phyloP scores from a whole-genome alignment of 30 jellyfish, hydroid and myxozoan genomes.

The Morbakka virulenta region DNA sequence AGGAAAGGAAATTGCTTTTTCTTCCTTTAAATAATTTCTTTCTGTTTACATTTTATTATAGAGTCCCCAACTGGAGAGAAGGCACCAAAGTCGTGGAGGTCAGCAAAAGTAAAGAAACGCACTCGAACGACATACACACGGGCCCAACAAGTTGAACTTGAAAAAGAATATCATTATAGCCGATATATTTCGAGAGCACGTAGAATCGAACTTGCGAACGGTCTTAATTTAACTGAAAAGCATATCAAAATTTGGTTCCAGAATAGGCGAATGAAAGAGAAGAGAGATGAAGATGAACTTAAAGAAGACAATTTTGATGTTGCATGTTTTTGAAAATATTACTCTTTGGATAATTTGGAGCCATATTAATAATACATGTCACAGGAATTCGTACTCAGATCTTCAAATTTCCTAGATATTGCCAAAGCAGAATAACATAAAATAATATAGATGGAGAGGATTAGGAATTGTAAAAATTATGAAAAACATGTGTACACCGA shows the following conservation, averaged over 20 bases:
- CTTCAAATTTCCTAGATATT: too few relatives aligned
- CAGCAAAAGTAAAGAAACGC: slow-evolving; percentile 84
- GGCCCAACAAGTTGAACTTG: slow-evolving; percentile 85
- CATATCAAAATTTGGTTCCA: slow-evolving; percentile 91
- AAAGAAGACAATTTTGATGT: too few relatives aligned
- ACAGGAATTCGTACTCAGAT: too few relatives aligned
- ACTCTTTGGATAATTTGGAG: too few relatives aligned
- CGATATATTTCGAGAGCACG: slow-evolving; percentile 83
- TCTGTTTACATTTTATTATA: neutral
- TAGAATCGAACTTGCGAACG: slow-evolving; percentile 78
- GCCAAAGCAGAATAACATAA: too few relatives aligned
- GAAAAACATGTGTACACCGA: too few relatives aligned
- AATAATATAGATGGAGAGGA: too few relatives aligned
- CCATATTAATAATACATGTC: too few relatives aligned
- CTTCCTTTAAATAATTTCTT: neutral
- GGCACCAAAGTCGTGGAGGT: slow-evolving; percentile 88
- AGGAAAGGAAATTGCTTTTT: neutral
- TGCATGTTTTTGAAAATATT: too few relatives aligned
- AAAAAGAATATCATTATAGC: slow-evolving; percentile 79
- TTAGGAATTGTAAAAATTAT: too few relatives aligned
- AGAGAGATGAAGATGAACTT: slow-evolving; percentile 85
- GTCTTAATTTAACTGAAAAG: slow-evolving; percentile 67
- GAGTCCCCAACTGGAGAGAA: slow-evolving; percentile 59
- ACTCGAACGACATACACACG: slow-evolving; percentile 84
- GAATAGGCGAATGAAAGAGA: slow-evolving; percentile 82